A percentile compares a stretch with the other conserved stretches of the same genome.
Conservation (phyloP, 64 coral and sea anemone species). For the Astreopora myriophthalma region DNA sequence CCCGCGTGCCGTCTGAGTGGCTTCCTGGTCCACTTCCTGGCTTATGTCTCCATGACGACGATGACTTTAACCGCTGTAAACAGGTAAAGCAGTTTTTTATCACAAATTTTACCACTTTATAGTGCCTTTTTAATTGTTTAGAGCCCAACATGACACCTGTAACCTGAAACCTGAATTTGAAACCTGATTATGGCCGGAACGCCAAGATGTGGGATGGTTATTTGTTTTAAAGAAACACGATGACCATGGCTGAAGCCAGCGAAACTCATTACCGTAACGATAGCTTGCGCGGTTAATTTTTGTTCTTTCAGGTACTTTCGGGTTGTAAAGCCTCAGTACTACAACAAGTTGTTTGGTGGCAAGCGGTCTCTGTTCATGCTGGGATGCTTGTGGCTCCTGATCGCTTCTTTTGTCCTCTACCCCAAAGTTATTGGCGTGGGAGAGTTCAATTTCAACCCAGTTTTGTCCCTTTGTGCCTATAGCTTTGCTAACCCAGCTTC, state of each 20-base stretch:
- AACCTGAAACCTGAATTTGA: too few species aligned
- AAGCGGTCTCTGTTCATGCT: neutral
- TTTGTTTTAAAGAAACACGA: too few species aligned
- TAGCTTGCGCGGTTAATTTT: too few species aligned
- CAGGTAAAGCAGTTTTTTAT: neutral
- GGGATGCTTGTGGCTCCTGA: neutral
- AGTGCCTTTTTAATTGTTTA: too few species aligned
- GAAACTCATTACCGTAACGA: too few species aligned
- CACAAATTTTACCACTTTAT: too few species aligned
- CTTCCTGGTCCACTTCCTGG: constrained; percentile 25
- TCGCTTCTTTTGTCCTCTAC: neutral
- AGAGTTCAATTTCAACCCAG: neutral
- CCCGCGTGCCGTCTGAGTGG: neutral
- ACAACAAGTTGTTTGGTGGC: neutral
- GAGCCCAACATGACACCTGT: too few species aligned
- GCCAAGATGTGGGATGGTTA: too few species aligned
- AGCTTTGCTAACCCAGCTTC: neutral
- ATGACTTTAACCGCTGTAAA: constrained; percentile 34
- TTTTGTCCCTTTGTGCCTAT: neutral
- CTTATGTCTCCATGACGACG: constrained; percentile 32
- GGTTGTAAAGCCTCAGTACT: neutral
- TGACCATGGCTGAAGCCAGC: too few species aligned
- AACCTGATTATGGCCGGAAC: too few species aligned
- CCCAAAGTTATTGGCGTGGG: neutral
- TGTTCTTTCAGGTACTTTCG: constrained; percentile 3